Percentiles rank a stretch among this genome's conserved stretches.
Conservation (phyloP, 2,888 invertebrate species). For the Lasioglossum zephyrum region DNA sequence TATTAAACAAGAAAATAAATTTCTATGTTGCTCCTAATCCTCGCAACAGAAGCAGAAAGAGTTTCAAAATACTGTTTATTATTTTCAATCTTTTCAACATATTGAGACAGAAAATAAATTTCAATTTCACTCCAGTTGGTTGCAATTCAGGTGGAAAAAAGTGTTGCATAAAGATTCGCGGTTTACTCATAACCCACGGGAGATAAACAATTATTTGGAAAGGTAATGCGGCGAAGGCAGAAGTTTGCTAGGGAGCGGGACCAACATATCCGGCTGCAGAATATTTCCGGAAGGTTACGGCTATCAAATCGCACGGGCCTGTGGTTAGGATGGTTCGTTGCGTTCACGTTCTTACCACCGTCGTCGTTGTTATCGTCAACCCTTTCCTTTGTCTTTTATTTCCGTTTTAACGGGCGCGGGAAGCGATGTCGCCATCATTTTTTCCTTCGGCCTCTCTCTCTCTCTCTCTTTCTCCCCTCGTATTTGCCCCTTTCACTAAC, state of each 20-base stretch:
- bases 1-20: too few species aligned
- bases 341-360: constrained; percentile 32
- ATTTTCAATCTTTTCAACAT: too few species aligned
- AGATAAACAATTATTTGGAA: constrained; percentile 4
- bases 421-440: constrained; percentile 50
- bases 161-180: too few species aligned
- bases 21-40: too few species aligned
- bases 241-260: constrained; percentile 70
- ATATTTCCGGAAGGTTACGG: constrained; percentile 79
- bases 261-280: constrained; percentile 80
- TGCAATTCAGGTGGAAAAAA: too few species aligned
- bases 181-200: neutral
- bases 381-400: constrained; percentile 40
- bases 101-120: too few species aligned
- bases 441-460: constrained; percentile 47
- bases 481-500: neutral
- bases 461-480: neutral
- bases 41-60: too few species aligned
- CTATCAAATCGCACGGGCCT: constrained; percentile 78
- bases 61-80: too few species aligned
- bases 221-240: constrained; percentile 1
- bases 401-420: constrained; percentile 51
- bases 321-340: constrained; percentile 71
- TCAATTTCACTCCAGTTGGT: too few species aligned
- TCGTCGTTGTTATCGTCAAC: constrained; percentile 46